Percentiles rank a stretch among this genome's conserved stretches.
Conservation (phyloP, 2,888 invertebrate genomes). For the Lycaena phlaeas region DNA sequence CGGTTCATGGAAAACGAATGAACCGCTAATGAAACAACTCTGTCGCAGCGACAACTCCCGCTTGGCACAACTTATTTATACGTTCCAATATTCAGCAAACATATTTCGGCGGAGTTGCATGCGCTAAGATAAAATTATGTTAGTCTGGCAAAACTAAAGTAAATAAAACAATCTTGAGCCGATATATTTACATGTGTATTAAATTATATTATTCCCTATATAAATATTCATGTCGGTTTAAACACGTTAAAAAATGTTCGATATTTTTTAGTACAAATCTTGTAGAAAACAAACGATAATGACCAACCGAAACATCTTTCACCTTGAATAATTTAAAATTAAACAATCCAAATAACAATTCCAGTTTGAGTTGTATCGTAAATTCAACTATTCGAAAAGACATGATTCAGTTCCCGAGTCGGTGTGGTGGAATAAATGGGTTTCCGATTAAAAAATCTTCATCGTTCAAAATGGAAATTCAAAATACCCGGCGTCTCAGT, state of each 20-base stretch:
- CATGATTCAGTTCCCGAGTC: neutral
- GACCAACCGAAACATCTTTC: neutral
- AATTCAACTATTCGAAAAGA: conserved; percentile 3
- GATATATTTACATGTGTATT: conserved; percentile 21
- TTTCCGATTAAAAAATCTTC: neutral
- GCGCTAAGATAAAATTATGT: conserved; percentile 5
- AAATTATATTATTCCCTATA: conserved; percentile 15
- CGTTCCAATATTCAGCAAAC: conserved; percentile 4
- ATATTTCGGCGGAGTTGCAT: neutral
- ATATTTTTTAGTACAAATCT: too few species aligned
- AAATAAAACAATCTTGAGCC: conserved; percentile 16
- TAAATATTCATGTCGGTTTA: conserved; percentile 10
- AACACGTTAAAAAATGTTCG: conserved; percentile 8
- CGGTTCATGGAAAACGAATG: conserved; percentile 12
- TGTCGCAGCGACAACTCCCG: conserved; percentile 12
- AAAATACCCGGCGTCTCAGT: neutral
- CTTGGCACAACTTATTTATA: conserved; percentile 22
- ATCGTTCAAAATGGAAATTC: neutral
- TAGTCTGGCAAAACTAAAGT: conserved; percentile 19
- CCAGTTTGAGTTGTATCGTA: conserved; percentile 5
- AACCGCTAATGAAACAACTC: conserved; percentile 6
- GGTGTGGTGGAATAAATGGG: neutral
- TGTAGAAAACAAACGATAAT: too few species aligned
- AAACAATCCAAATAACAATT: conserved; percentile 9
- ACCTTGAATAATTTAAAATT: neutral